These are phyloP conservation scores for Elymnias hypermnestra DNA, from an alignment of 1,140 invertebrate genomes.

Conservation along the genomic window DNA sequence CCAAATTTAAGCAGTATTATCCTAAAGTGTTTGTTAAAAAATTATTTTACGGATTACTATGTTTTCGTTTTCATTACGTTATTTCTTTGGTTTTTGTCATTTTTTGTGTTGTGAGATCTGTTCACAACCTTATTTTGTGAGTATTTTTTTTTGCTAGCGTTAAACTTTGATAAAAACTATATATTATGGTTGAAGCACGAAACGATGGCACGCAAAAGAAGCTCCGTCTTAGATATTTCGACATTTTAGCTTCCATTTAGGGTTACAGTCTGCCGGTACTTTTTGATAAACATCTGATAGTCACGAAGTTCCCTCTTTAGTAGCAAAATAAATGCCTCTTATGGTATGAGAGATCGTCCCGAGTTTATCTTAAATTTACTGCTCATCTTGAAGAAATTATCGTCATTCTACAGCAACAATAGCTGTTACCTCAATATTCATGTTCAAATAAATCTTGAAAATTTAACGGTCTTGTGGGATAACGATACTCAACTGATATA, in stretches of 20 bases:
- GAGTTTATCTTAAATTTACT: slow-evolving; percentile 31
- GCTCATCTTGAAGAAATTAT: slow-evolving; percentile 27
- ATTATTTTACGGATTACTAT: too few relatives aligned
- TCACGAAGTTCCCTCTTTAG: slow-evolving; percentile 44
- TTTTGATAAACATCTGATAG: slow-evolving; percentile 41
- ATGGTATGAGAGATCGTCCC: slow-evolving; percentile 32
- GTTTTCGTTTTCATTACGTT: too few relatives aligned
- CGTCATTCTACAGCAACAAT: slow-evolving; percentile 18
- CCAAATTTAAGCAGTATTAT: too few relatives aligned
- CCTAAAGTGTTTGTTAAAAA: too few relatives aligned
- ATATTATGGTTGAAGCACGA: slow-evolving; percentile 20
- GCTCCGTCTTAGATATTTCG: slow-evolving; percentile 26
- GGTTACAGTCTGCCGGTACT: slow-evolving; percentile 32
- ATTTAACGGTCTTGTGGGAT: neutral
- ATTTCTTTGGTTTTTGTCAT: neutral
- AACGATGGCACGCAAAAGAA: slow-evolving; percentile 19
- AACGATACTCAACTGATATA: neutral
- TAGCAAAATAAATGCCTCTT: slow-evolving; percentile 42
- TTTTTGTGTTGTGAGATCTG: neutral
- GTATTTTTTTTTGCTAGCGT: slow-evolving; percentile 6
- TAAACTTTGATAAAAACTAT: neutral
- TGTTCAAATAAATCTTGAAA: slow-evolving; percentile 6
- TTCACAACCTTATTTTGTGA: neutral
- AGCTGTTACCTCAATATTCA: slow-evolving; percentile 8
- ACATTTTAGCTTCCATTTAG: slow-evolving; percentile 39